Conservation (phyloP, 2,113 vertebrate genomes). For the Rhagologus leucostigma region DNA sequence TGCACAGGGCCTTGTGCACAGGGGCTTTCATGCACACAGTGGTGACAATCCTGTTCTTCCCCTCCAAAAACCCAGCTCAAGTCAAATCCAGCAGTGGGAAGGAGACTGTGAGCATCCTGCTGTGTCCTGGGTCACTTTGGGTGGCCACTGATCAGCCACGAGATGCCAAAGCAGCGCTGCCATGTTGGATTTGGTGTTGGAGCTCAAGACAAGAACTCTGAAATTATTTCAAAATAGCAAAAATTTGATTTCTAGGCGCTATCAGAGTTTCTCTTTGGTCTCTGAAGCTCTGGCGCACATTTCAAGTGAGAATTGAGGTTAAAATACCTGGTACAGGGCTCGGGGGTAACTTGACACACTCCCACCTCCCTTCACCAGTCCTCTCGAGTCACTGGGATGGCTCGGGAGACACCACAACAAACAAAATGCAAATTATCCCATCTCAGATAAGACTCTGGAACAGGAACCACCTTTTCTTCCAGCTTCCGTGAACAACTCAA, state of each 20-base stretch:
- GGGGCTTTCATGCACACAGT: accelerated
- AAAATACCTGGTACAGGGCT: not conserved
- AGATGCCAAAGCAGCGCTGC: not conserved
- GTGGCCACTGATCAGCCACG: accelerated
- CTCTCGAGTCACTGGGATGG: not conserved
- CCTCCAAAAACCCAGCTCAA: not conserved
- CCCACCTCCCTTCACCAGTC: accelerated
- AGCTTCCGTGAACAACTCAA: not conserved
- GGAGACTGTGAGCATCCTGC: not conserved
- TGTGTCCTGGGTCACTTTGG: not conserved
- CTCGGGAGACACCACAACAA: not conserved
- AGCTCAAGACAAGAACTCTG: not conserved
- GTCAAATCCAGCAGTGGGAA: not conserved
- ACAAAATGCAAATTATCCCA: not conserved
- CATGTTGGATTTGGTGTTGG: accelerated
- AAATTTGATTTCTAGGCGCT: not conserved
- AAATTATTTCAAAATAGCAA: not conserved
- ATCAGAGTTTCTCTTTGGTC: not conserved
- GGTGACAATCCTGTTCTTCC: not conserved
- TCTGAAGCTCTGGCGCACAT: not conserved
- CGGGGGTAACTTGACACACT: not conserved
- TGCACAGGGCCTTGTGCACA: accelerated
- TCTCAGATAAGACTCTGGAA: not conserved
- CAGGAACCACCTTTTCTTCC: not conserved
- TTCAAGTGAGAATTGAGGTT: not conserved